Percentiles rank a stretch among this genome's conserved stretches.
These are phyloP conservation scores for Tetramorium parvispinum DNA, from an alignment of 1,140 invertebrate species.

Conservation along the genomic window DNA sequence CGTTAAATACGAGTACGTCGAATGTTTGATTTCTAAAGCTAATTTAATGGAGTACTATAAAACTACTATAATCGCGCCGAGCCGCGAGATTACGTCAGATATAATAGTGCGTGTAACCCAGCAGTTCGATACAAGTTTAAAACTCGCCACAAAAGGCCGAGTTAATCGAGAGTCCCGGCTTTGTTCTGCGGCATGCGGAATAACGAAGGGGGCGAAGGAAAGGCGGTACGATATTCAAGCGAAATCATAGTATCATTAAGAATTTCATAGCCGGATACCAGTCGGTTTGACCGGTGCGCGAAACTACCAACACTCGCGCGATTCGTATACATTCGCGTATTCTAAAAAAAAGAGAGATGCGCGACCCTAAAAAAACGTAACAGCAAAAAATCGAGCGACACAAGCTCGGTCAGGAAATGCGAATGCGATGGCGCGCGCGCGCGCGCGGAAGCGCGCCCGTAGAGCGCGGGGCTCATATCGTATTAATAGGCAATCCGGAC, in stretches of 20 bases:
- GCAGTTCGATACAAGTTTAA: constrained; percentile 49
- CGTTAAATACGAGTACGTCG: not conserved
- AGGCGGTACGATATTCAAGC: not conserved
- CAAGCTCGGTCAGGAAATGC: constrained; percentile 62
- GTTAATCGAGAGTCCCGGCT: constrained; percentile 29
- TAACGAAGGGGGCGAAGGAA: not conserved
- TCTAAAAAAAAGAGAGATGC: not conserved
- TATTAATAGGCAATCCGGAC: constrained; percentile 86
- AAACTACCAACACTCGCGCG: not conserved
- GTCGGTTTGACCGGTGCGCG: not conserved
- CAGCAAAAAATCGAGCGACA: constrained; percentile 69
- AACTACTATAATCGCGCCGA: not conserved
- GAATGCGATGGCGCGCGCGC: constrained; percentile 71
- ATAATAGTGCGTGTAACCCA: constrained; percentile 10
- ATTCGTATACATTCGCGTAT: not conserved
- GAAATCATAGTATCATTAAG: constrained; percentile 17
- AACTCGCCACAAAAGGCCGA: constrained; percentile 44
- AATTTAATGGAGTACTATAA: constrained; percentile 7
- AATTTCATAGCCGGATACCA: not conserved
- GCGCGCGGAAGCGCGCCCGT: constrained; percentile 68
- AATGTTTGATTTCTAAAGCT: constrained; percentile 17
- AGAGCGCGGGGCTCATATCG: constrained; percentile 85
- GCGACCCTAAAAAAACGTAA: constrained; percentile 31
- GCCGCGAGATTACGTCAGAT: constrained; percentile 3
- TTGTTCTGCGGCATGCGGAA: constrained; percentile 22